phyloP scores from a whole-genome alignment of 2,888 invertebrate genomes.

The Euzophera pinguis region DNA sequence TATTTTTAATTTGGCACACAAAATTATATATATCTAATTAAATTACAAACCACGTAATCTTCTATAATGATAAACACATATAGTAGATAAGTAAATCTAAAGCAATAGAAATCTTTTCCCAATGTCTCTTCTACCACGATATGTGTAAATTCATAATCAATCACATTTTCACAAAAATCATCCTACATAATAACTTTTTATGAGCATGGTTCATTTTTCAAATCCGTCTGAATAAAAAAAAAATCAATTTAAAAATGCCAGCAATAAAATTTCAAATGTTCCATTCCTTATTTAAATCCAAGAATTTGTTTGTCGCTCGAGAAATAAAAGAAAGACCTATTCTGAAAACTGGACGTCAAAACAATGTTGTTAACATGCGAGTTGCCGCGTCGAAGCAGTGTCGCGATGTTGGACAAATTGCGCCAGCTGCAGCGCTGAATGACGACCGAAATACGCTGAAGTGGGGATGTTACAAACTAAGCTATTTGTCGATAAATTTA shows the following conservation, averaged over 20 bases:
- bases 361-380: slow-evolving; percentile 72
- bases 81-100: no score
- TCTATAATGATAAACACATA: no score
- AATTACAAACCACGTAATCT: no score
- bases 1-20: no score
- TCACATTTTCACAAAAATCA: no score
- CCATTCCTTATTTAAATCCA: neutral
- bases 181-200: no score
- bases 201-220: no score
- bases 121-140: no score
- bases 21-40: no score
- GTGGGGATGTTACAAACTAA: slow-evolving; percentile 30
- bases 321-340: slow-evolving; percentile 29
- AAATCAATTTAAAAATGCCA: neutral
- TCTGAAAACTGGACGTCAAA: slow-evolving; percentile 68
- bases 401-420: slow-evolving; percentile 53
- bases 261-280: neutral
- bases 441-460: slow-evolving; percentile 56
- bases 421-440: slow-evolving; percentile 61
- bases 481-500: neutral
- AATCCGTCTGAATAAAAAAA: neutral
- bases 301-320: slow-evolving; percentile 4
- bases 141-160: no score
- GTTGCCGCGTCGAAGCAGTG: slow-evolving; percentile 41
- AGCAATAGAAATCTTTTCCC: no score